Evolutionary conservation across 2,888 invertebrate species (phyloP).

Genomic region (Brachynemurus nebulosus): DNA sequence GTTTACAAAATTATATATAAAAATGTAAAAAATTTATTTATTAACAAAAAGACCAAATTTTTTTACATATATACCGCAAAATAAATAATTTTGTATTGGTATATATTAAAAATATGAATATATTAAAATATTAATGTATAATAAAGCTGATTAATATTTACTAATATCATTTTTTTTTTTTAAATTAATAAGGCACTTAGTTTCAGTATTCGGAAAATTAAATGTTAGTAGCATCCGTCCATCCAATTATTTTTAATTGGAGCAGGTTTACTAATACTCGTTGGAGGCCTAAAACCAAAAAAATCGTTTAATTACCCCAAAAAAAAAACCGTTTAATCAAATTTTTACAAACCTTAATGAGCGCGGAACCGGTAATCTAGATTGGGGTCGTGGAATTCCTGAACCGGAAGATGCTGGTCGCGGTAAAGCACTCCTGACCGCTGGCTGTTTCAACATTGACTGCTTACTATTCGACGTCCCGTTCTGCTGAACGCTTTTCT

Average conservation of each 20-base stretch:
- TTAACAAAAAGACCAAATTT: too few relatives aligned
- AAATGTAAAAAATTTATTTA: too few relatives aligned
- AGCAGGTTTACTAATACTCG: not conserved
- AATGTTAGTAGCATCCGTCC: constrained; percentile 8
- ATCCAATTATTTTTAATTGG: constrained; percentile 7
- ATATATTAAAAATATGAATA: too few relatives aligned
- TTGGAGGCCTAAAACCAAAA: not conserved
- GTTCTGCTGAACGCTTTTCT: not conserved
- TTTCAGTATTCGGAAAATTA: not conserved
- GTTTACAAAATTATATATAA: too few relatives aligned
- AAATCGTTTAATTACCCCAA: not conserved
- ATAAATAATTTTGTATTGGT: too few relatives aligned
- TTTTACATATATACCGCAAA: too few relatives aligned
- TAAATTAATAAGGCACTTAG: constrained; percentile 1
- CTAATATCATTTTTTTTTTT: too few relatives aligned
- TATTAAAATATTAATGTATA: too few relatives aligned
- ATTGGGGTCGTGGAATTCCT: constrained; percentile 27
- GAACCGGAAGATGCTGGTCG: constrained; percentile 24
- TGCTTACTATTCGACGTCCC: not conserved
- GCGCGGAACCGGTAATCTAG: constrained; percentile 28
- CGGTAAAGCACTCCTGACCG: constrained; percentile 27
- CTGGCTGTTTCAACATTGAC: constrained; percentile 12
- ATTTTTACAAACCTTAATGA: constrained; percentile 18
- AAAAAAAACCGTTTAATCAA: not conserved
- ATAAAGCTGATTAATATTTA: too few relatives aligned